Percentiles rank a stretch among this genome's conserved stretches.
Conservation (phyloP, 1,140 invertebrate genomes). For the Triops cancriformis region DNA sequence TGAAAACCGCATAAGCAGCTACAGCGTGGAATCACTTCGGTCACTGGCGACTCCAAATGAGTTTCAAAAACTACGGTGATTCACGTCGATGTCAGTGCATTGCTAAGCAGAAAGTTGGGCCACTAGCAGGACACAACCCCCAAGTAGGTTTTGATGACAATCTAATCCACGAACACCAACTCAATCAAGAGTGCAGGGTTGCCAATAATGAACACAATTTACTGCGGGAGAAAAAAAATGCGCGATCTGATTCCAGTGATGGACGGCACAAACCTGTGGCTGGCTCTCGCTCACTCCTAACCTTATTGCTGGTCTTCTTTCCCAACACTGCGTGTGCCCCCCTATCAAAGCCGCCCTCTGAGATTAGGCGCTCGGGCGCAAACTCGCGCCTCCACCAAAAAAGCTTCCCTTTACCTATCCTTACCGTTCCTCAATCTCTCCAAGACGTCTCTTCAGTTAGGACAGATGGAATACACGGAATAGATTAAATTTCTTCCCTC, state of each 20-base stretch:
- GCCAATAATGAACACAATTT: too few relatives aligned
- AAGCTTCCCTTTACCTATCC: not conserved
- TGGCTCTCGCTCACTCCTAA: not conserved
- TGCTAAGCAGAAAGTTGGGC: too few relatives aligned
- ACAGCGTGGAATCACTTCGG: too few relatives aligned
- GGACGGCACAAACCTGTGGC: slow-evolving; percentile 8
- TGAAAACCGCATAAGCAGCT: not conserved
- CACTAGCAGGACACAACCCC: too few relatives aligned
- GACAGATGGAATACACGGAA: too few relatives aligned
- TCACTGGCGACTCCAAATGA: too few relatives aligned
- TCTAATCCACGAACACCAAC: too few relatives aligned
- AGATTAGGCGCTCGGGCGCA: not conserved
- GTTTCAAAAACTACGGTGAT: too few relatives aligned
- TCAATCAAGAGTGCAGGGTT: too few relatives aligned
- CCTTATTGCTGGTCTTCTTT: slow-evolving; percentile 9
- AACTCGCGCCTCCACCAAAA: not conserved
- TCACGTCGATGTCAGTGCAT: too few relatives aligned
- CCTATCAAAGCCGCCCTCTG: not conserved
- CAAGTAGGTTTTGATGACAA: too few relatives aligned
- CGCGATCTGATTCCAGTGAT: not conserved
- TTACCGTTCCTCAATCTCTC: not conserved
- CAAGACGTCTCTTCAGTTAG: not conserved
- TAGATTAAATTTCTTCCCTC: not conserved
- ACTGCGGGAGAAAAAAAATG: not conserved
- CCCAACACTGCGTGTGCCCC: not conserved